phyloP scores from a whole-genome alignment of 2,797 vertebrate genomes.

The Epinephelus awoara region DNA sequence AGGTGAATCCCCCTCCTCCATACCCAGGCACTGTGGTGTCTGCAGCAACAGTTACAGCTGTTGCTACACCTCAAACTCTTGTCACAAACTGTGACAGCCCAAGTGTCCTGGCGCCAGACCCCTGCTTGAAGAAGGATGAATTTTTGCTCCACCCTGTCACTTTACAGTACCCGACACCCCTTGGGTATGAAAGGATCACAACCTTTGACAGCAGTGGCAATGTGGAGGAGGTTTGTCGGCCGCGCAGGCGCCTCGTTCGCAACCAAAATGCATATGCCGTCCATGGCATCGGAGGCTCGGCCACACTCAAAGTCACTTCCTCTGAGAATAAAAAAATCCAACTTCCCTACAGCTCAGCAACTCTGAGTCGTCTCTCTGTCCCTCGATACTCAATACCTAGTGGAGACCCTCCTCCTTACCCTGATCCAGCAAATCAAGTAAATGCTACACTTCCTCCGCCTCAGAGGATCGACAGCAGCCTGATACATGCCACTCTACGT shows the following conservation, averaged over 20 bases:
- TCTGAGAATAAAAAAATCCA: conserved; percentile 94
- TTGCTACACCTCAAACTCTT: conserved; percentile 72
- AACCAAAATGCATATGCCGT: conserved; percentile 92
- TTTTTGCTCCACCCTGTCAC: conserved; percentile 92
- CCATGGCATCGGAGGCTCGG: conserved; percentile 92
- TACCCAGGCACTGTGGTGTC: conserved; percentile 83
- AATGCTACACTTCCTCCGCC: conserved; percentile 86
- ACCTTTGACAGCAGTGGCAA: conserved; percentile 99
- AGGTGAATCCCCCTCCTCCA: conserved; percentile 90
- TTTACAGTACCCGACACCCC: conserved; percentile 91
- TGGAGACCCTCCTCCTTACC: conserved; percentile 97
- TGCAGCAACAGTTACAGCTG: conserved; percentile 55
- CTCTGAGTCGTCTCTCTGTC: conserved; percentile 94
- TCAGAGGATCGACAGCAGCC: conserved; percentile 91
- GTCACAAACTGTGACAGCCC: conserved; percentile 85
- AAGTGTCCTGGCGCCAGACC: conserved; percentile 86
- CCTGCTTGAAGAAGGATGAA: conserved; percentile 93
- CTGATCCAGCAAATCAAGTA: conserved; percentile 92
- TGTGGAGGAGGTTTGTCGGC: conserved; percentile 97
- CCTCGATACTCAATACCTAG: conserved; percentile 96
- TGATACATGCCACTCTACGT: conserved; percentile 95
- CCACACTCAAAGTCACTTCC: conserved; percentile 93
- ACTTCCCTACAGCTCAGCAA: conserved; percentile 96
- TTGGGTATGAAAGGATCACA: conserved; percentile 97
- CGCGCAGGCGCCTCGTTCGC: conserved; percentile 92